phyloP scores from a whole-genome alignment of 2,888 invertebrate genomes.

The Phasia obesa region DNA sequence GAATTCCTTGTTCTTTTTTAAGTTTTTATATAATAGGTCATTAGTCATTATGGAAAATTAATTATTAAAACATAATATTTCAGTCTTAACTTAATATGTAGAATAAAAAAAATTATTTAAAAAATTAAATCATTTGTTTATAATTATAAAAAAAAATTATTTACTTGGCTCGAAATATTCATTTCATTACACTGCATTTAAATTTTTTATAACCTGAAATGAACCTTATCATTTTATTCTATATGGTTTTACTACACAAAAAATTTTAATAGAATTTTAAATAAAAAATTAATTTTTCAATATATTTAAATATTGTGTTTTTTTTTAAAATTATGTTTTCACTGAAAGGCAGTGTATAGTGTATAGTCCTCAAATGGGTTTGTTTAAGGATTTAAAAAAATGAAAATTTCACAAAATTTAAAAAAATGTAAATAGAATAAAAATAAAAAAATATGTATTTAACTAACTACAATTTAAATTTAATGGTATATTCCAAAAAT shows the following conservation, averaged over 20 bases:
- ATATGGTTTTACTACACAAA: background rate
- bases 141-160: too few relatives aligned
- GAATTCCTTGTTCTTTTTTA: too few relatives aligned
- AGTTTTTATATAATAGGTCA: background rate
- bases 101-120: conserved; percentile 20
- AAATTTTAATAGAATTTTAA: background rate
- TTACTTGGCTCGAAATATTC: conserved; percentile 15
- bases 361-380: conserved; percentile 74
- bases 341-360: conserved; percentile 80
- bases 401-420: too few relatives aligned
- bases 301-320: too few relatives aligned
- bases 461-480: too few relatives aligned
- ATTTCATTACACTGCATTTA: background rate
- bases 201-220: background rate
- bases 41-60: conserved; percentile 10
- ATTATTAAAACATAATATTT: conserved; percentile 47
- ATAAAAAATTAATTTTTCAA: conserved; percentile 56
- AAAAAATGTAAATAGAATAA: background rate
- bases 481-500: too few relatives aligned
- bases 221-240: background rate
- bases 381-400: conserved; percentile 50
- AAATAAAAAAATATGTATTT: conserved; percentile 46
- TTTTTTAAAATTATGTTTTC: conserved; percentile 73
- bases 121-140: background rate
- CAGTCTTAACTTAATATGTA: conserved; percentile 67